Conservation (phyloP, 2,888 invertebrate genomes). For the Diarsia mendica region DNA sequence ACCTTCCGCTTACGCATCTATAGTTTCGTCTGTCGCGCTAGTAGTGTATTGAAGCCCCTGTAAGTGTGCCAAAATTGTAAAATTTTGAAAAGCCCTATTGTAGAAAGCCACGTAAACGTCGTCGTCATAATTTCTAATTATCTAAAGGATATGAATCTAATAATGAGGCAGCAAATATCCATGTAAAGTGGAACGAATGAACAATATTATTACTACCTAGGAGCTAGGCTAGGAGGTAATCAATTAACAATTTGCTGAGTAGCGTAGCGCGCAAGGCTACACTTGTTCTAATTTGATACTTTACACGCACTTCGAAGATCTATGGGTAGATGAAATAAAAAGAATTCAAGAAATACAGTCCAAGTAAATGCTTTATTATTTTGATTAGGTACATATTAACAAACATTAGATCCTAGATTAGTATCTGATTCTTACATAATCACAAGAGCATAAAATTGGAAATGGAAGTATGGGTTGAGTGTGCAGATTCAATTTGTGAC, state of each 20-base stretch:
- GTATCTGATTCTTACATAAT: conserved; percentile 41
- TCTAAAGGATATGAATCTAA: neutral
- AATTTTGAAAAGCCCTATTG: too few species aligned
- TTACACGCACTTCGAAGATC: conserved; percentile 7
- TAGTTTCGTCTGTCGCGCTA: neutral
- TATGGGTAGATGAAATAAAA: conserved; percentile 37
- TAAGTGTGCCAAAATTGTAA: too few species aligned
- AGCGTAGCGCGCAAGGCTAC: conserved; percentile 47
- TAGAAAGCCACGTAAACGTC: too few species aligned
- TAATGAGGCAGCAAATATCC: conserved; percentile 1
- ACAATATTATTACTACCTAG: conserved; percentile 38
- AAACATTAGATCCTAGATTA: conserved; percentile 48
- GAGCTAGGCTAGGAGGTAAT: too few species aligned
- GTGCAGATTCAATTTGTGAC: conserved; percentile 4
- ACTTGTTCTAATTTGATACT: conserved; percentile 38
- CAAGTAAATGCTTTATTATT: conserved; percentile 62
- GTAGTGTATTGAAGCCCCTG: too few species aligned
- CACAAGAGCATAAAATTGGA: conserved; percentile 45
- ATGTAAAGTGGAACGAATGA: conserved; percentile 46
- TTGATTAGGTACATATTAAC: conserved; percentile 60
- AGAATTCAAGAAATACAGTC: conserved; percentile 49
- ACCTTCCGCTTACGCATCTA: neutral
- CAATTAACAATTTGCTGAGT: conserved; percentile 49
- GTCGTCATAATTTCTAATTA: neutral
- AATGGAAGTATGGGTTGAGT: conserved; percentile 26